phyloP scores from a whole-genome alignment of 2,113 vertebrate species.

The Hydrochoerus hydrochaeris region DNA sequence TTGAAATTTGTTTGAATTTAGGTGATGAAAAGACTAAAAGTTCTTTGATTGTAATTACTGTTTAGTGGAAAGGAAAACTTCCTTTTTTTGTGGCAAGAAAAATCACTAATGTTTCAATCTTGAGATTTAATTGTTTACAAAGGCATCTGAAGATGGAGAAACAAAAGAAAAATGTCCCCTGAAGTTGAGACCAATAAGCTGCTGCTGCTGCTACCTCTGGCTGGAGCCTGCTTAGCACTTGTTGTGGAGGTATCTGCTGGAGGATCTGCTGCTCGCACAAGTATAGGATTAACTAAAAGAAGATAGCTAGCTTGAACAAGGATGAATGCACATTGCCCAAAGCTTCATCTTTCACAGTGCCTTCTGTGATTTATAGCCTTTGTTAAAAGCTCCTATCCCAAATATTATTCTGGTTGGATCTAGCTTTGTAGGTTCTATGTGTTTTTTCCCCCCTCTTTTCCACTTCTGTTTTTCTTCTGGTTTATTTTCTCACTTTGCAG shows the following conservation, averaged over 20 bases:
- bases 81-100: neutral
- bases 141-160: neutral
- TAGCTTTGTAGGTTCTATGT: constrained; percentile 9
- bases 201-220: neutral
- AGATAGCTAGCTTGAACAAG: neutral
- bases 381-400: neutral
- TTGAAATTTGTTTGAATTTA: neutral
- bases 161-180: neutral
- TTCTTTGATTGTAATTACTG: neutral
- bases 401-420: neutral
- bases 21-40: neutral
- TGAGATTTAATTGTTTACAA: neutral
- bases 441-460: neutral
- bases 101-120: neutral
- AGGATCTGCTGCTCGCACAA: too few species aligned
- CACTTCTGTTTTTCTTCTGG: neutral
- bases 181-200: neutral
- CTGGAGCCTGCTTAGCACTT: neutral
- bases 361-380: neutral
- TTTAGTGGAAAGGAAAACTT: constrained; percentile 25
- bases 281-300: neutral
- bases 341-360: neutral
- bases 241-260: neutral
- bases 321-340: neutral
- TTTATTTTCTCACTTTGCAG: neutral